Evolutionary conservation across 2,888 invertebrate species (phyloP).

Genomic region (Steromphala cineraria): DNA sequence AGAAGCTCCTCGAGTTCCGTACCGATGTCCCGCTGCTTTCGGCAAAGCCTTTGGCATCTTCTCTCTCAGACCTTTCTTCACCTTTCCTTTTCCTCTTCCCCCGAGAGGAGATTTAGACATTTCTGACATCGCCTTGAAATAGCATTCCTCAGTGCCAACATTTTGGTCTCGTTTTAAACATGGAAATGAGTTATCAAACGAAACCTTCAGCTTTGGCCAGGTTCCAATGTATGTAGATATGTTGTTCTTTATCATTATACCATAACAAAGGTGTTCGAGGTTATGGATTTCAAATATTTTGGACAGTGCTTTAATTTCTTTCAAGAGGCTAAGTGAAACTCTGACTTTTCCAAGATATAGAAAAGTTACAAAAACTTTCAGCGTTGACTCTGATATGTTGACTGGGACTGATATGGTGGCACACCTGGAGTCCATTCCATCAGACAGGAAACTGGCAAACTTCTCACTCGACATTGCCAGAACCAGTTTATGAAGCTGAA

Average conservation of each 20-base stretch:
- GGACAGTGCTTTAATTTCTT: slow-evolving; percentile 47
- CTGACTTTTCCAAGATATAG: slow-evolving; percentile 50
- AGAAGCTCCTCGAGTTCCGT: not conserved
- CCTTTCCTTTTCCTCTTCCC: not conserved
- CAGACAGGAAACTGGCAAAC: slow-evolving; percentile 26
- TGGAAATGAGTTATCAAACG: not conserved
- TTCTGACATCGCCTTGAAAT: slow-evolving; percentile 10
- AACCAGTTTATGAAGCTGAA: slow-evolving; percentile 54
- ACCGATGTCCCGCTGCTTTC: not conserved
- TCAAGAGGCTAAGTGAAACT: slow-evolving; percentile 46
- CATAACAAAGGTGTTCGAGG: slow-evolving; percentile 35
- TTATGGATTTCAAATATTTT: slow-evolving; percentile 39
- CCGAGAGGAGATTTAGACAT: not conserved
- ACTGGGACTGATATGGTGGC: slow-evolving; percentile 37
- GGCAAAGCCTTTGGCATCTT: not conserved
- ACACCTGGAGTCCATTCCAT: slow-evolving; percentile 29
- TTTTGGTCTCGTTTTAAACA: not conserved
- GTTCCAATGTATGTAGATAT: not conserved
- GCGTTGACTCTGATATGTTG: slow-evolving; percentile 43
- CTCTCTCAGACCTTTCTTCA: not conserved
- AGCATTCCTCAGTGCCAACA: slow-evolving; percentile 8
- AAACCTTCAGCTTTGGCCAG: slow-evolving; percentile 4
- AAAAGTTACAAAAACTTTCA: slow-evolving; percentile 46
- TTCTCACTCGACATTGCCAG: slow-evolving; percentile 43
- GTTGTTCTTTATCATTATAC: slow-evolving; percentile 25